Evolutionary conservation across 2,797 vertebrate species (phyloP), one percentile per base, ranked within the genome.

Genomic region (Chaetophractus vellerosus): DNA sequence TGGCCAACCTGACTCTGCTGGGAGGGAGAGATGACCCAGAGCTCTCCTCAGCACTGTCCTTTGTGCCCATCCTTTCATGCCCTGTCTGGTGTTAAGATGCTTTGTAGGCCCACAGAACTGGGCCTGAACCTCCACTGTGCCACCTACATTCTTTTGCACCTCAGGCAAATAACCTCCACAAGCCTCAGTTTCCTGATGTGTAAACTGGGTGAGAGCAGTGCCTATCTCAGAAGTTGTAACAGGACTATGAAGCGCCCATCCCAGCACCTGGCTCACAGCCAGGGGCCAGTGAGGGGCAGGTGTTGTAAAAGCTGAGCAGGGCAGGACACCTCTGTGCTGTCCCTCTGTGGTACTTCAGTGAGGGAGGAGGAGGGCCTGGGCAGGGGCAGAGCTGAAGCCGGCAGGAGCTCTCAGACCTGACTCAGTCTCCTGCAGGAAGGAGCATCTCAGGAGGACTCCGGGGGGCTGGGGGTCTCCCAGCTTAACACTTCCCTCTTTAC

Each of bases 41-140:
- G 19, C 6, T 7, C 18, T 19, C 59, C 28, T 12, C 0, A 0
- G 31, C 16, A 24, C 24, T 3, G 24, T 18, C 38, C 24, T 33
- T 14, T 24, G 45, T 23, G 45, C 15, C 0, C 1, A 2, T 21
- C 7, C 71, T 10, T 38, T n/a, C 11, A 0, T 16, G 15, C 16
- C 24, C 31, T 83, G n/a, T 28, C 41, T 5, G 2, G 61, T 36
- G 45, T 9, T 26, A 31, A 31, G 52, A 75, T 4, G 23, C 2
- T 14, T 31, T 52, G 24, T 61, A 50, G 75, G 33, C 45, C 71
- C 72, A 66, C 6, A 82, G 66, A 45, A 71, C 57, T 9, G 9
- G 57, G 38, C 50, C 9, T 0, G 26, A 78, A 12, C 23, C 26
- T 48, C 55, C 0, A 0, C 31, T 16, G 19, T 5, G n/a, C 31